Evolutionary conservation across 2,888 invertebrate species (phyloP), one percentile per base, ranked within the genome.

Genomic region (Rutpela maculata): DNA sequence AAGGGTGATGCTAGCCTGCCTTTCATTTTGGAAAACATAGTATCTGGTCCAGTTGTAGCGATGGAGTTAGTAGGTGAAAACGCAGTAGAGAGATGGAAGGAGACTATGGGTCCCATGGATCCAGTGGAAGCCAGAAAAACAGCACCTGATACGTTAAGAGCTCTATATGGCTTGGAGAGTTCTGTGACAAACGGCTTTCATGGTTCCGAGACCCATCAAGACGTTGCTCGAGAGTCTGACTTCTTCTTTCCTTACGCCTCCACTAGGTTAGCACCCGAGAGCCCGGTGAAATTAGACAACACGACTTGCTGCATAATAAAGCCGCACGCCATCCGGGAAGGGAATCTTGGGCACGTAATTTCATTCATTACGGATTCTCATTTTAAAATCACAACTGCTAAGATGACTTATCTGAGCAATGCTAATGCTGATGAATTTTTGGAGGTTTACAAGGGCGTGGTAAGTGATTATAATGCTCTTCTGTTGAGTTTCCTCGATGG

Each of bases 401-500:
- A 95, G 88, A 94, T 96, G 93, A 93, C 95, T 83, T 91, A 94
- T 78, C 91, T 98, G 84, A 96, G 95, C 84, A 93, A 94, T 79
- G 92, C 94, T 0, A 96, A 97, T 88, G 96, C 97, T 6, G 96
- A 96, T 84, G 97, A 98, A 88, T 98, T 98, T 90, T 94, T 95
- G 86, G 98, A 98, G 90, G 95, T 98, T 4, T 98, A 98, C 89
- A 96, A 96, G 88, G 97, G 97, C 1, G 95, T 97, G 70, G 92
- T 96, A 55, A 93, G 94, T 0, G 96, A 97, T 84, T 89, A 90
- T 74, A 87, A 96, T 93, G 95, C 94, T 5, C 95, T 98, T 95
- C 94, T 98, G 15, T 91, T 93, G 68, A 96, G 98, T 88, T 90
- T 98, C 73, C 92, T 95, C 12, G 95, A 96, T 82, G 98, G 98